Conservation (phyloP, 2,797 vertebrate genomes). For the Notamacropus eugenii region DNA sequence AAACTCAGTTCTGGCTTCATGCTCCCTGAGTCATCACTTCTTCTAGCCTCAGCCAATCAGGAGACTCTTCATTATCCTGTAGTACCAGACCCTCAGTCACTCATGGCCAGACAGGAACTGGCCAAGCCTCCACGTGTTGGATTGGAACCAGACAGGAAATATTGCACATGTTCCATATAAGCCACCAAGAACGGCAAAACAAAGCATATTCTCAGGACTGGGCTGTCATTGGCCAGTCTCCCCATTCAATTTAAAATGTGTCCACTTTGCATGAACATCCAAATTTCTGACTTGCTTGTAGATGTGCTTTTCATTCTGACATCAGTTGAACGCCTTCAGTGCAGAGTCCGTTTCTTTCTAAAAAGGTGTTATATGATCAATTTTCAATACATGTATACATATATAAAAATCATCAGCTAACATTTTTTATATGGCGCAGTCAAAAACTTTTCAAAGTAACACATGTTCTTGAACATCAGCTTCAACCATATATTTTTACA, state of each 20-base stretch:
- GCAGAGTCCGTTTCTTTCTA: neutral
- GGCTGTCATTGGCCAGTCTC: neutral
- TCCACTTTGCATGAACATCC: neutral
- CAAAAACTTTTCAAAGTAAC: neutral
- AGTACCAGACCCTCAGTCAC: neutral
- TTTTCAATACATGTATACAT: neutral
- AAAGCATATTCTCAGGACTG: neutral
- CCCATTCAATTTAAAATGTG: neutral
- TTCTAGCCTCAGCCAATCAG: neutral
- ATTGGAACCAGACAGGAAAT: neutral
- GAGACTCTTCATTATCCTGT: neutral
- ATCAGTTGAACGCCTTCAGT: neutral
- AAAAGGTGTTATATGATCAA: neutral
- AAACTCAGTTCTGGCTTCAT: neutral
- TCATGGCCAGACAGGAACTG: neutral
- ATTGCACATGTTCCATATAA: neutral
- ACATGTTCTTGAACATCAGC: neutral
- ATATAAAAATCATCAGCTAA: neutral
- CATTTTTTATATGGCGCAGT: neutral
- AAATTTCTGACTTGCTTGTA: neutral
- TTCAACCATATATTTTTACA: neutral
- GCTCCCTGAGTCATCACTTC: neutral
- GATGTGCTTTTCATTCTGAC: neutral
- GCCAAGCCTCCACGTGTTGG: neutral
- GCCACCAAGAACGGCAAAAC: neutral